phyloP scores from a whole-genome alignment of 2,888 invertebrate genomes.

The Neoitamus cyanurus region DNA sequence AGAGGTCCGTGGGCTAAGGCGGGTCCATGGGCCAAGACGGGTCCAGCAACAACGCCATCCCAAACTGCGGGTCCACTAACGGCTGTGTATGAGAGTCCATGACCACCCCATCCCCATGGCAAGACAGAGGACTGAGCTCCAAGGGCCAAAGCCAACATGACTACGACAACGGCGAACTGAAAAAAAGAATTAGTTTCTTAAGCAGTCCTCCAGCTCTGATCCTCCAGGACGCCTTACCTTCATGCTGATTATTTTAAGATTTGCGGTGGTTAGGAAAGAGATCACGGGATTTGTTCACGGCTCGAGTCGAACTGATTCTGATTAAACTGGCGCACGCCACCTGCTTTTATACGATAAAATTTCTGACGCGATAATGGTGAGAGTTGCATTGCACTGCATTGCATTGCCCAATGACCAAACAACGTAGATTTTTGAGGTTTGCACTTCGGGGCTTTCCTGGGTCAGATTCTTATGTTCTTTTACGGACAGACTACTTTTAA shows the following conservation, averaged over 20 bases:
- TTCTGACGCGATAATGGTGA: slow-evolving; percentile 10
- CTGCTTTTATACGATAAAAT: slow-evolving; percentile 36
- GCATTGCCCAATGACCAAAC: too few species aligned
- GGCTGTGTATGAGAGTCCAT: slow-evolving; percentile 29
- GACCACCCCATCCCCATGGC: slow-evolving; percentile 51
- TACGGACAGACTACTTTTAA: too few species aligned
- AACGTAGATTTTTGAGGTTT: too few species aligned
- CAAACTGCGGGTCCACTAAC: slow-evolving; percentile 36
- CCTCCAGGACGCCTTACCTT: slow-evolving; percentile 2
- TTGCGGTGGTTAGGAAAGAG: not conserved
- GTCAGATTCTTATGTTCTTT: too few species aligned
- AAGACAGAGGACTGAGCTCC: slow-evolving; percentile 63
- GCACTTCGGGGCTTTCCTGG: too few species aligned
- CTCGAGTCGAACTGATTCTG: slow-evolving; percentile 16
- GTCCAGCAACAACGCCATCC: not conserved
- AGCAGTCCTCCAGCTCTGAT: not conserved
- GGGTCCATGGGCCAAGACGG: slow-evolving; percentile 11
- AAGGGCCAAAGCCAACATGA: slow-evolving; percentile 63
- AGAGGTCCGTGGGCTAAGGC: too few species aligned
- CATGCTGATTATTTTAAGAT: slow-evolving; percentile 38
- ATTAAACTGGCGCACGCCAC: not conserved
- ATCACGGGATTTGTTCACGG: slow-evolving; percentile 7
- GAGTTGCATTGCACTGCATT: too few species aligned
- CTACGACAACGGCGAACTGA: slow-evolving; percentile 61
- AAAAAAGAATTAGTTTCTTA: slow-evolving; percentile 30